phyloP scores from a whole-genome alignment of 2,113 vertebrate species.

The Pungitius pungitius region DNA sequence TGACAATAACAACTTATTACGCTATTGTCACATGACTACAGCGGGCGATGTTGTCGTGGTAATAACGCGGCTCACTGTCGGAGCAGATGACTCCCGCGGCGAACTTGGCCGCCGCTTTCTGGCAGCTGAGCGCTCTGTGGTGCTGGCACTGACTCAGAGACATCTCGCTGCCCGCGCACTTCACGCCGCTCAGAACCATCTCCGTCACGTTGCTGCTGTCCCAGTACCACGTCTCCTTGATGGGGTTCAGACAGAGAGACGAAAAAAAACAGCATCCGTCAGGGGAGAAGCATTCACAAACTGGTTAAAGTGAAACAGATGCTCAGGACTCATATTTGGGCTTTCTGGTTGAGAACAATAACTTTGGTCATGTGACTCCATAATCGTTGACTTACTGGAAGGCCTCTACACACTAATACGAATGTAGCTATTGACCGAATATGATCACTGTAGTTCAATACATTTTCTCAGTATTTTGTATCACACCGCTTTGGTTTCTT shows the following conservation, averaged over 20 bases:
- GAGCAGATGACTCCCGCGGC: constrained; percentile 96
- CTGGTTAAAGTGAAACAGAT: constrained; percentile 35
- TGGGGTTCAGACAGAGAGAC: constrained; percentile 5
- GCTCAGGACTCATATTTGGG: constrained; percentile 38
- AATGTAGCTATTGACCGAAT: neutral
- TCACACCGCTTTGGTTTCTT: neutral
- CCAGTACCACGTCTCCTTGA: constrained; percentile 99
- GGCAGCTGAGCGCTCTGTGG: constrained; percentile 87
- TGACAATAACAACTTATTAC: too few relatives aligned
- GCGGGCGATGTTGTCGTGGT: too few relatives aligned
- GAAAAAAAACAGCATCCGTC: neutral
- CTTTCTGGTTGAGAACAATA: neutral
- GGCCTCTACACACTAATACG: neutral
- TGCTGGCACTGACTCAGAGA: constrained; percentile 90
- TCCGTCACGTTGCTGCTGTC: constrained; percentile 91
- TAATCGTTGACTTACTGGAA: neutral
- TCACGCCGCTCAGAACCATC: constrained; percentile 94
- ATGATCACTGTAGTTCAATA: neutral
- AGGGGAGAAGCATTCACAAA: constrained; percentile 11
- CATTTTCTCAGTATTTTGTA: neutral
- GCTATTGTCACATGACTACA: too few relatives aligned
- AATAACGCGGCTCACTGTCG: too few relatives aligned
- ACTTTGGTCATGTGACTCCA: neutral
- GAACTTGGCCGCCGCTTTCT: constrained; percentile 85
- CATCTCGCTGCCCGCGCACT: constrained; percentile 88